These are phyloP conservation scores for Sipha maydis DNA, from an alignment of 2,888 invertebrate genomes.

Conservation along the genomic window DNA sequence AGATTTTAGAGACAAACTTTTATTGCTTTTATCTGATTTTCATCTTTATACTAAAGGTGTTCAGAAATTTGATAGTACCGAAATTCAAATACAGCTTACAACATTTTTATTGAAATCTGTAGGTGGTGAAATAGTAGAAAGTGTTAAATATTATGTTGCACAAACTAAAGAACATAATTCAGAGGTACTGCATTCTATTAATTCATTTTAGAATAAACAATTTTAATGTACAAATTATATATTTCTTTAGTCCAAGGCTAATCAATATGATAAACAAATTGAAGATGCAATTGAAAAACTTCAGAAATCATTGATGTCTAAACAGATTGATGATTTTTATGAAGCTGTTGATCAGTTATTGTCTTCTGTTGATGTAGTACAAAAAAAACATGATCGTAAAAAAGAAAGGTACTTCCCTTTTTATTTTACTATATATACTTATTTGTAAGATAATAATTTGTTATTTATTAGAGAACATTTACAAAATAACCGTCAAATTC, in stretches of 20 bases:
- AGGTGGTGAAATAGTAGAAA: conserved; percentile 83
- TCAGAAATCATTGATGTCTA: conserved; percentile 77
- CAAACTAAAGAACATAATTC: conserved; percentile 72
- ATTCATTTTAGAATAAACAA: neutral
- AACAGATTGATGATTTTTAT: conserved; percentile 42
- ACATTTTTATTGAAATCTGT: conserved; percentile 88
- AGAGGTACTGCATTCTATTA: conserved; percentile 67
- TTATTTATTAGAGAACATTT: conserved; percentile 46
- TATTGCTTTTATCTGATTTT: conserved; percentile 79
- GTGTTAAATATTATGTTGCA: conserved; percentile 82
- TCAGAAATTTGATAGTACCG: conserved; percentile 68
- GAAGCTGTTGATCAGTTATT: conserved; percentile 81
- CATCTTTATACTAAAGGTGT: conserved; percentile 84
- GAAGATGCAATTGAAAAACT: conserved; percentile 75
- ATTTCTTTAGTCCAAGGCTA: conserved; percentile 50
- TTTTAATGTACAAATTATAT: neutral
- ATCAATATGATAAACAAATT: conserved; percentile 57
- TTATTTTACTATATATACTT: too few species aligned
- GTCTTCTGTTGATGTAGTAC: conserved; percentile 74
- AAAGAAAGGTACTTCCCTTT: conserved; percentile 72
- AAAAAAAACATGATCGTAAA: conserved; percentile 91
- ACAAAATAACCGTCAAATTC: conserved; percentile 58
- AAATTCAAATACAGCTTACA: conserved; percentile 74
- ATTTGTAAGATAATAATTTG: too few species aligned
- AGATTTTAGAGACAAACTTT: conserved; percentile 84